phyloP scores from a whole-genome alignment of 2,113 vertebrate genomes.

The Psittacara wagleri region DNA sequence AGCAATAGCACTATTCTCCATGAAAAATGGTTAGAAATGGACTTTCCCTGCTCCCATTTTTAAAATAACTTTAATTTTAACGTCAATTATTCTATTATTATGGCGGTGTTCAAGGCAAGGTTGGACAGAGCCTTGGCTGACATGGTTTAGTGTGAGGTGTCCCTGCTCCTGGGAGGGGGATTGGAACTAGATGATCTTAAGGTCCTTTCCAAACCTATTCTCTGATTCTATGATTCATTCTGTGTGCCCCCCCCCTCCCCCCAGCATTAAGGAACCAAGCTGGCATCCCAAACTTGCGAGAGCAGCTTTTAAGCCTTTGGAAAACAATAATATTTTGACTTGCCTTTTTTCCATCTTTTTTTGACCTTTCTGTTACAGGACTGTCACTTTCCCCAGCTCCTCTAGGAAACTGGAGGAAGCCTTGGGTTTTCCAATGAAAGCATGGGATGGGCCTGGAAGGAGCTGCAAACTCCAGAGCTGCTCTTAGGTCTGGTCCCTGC shows the following conservation, averaged over 20 bases:
- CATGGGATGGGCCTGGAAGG: neutral
- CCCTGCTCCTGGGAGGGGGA: no score
- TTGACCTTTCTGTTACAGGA: neutral
- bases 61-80: neutral
- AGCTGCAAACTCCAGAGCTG: neutral
- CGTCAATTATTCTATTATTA: neutral
- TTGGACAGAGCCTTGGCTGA: no score
- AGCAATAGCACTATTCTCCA: neutral
- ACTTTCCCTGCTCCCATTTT: neutral
- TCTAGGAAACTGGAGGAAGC: neutral
- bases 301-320: neutral
- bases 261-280: neutral
- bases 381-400: neutral
- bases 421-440: neutral
- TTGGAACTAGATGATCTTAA: no score
- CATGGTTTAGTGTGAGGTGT: no score
- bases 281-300: neutral
- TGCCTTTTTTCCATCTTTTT: neutral
- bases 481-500: neutral
- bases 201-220: no score
- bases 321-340: neutral
- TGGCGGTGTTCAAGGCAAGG: no score
- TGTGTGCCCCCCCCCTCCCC: no score
- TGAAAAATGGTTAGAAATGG: neutral
- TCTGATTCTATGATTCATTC: neutral